phyloP scores from a whole-genome alignment of 2,113 vertebrate species.

The Mirounga angustirostris region DNA sequence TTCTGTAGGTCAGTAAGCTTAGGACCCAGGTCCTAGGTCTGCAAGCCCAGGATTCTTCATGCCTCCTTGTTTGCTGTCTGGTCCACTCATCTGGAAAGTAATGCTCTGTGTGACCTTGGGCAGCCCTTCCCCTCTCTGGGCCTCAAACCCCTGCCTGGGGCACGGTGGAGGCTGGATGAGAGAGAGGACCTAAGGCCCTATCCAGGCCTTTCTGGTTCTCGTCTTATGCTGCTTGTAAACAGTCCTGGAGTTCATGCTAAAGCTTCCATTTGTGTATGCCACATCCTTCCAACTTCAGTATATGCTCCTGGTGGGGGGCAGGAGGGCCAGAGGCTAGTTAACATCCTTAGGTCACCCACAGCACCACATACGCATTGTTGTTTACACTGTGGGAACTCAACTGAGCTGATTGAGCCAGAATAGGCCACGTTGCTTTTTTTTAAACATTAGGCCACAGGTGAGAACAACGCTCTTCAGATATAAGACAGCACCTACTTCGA shows the following conservation, averaged over 20 bases:
- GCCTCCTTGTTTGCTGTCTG: background rate
- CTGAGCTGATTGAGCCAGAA: background rate
- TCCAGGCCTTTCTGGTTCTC: background rate
- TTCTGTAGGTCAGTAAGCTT: background rate
- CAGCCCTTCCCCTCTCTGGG: background rate
- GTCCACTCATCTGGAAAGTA: background rate
- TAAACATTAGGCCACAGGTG: background rate
- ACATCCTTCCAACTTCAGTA: background rate
- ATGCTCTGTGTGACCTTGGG: background rate
- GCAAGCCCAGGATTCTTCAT: background rate
- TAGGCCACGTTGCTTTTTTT: background rate
- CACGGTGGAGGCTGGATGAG: background rate
- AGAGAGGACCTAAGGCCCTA: background rate
- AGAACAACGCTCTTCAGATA: background rate
- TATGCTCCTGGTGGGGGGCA: background rate
- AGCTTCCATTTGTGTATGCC: background rate
- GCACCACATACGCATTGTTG: background rate
- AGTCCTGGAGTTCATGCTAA: background rate
- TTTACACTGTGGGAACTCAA: background rate
- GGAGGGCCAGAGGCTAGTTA: background rate
- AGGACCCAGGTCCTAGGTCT: background rate
- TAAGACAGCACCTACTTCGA: background rate
- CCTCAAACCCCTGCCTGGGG: background rate
- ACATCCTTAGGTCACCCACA: background rate
- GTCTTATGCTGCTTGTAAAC: background rate